Conservation (phyloP, 2,888 invertebrate species). For the Pseudeuparius sepicola region DNA sequence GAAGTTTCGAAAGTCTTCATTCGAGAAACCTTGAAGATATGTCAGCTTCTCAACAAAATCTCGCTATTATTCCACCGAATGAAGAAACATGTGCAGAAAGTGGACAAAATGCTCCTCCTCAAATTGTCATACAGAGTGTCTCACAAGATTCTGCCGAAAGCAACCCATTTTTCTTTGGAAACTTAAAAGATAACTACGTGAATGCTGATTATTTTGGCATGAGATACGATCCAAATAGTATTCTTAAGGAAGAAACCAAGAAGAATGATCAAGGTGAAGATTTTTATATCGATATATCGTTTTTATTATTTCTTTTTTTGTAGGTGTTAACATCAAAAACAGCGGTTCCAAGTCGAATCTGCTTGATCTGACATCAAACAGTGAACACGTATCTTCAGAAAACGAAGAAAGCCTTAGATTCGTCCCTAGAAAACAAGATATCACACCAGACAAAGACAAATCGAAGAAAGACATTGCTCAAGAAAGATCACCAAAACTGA, state of each 20-base stretch:
- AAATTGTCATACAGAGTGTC: constrained; percentile 5
- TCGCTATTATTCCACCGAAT: constrained; percentile 25
- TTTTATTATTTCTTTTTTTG: constrained; percentile 7
- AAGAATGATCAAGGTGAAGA: constrained; percentile 31
- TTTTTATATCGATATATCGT: not conserved
- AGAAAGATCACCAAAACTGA: constrained; percentile 32
- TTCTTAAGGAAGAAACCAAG: constrained; percentile 27
- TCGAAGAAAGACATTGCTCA: constrained; percentile 19
- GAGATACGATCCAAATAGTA: constrained; percentile 33
- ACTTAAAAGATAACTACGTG: constrained; percentile 29
- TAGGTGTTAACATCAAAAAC: constrained; percentile 1
- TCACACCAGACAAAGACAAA: constrained; percentile 19
- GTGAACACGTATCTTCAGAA: constrained; percentile 30
- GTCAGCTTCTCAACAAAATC: constrained; percentile 26
- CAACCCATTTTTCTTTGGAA: constrained; percentile 35
- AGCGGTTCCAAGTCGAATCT: constrained; percentile 33
- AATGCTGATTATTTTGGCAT: constrained; percentile 31
- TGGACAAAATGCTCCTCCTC: not conserved
- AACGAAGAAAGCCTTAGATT: constrained; percentile 34
- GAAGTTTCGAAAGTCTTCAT: constrained; percentile 34
- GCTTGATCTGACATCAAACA: constrained; percentile 25
- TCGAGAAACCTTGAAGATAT: constrained; percentile 28
- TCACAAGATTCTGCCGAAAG: constrained; percentile 18
- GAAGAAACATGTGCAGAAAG: not conserved
- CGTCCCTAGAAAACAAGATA: constrained; percentile 19